phyloP scores from a whole-genome alignment of 1,140 invertebrate species.

The Drosophila lini region DNA sequence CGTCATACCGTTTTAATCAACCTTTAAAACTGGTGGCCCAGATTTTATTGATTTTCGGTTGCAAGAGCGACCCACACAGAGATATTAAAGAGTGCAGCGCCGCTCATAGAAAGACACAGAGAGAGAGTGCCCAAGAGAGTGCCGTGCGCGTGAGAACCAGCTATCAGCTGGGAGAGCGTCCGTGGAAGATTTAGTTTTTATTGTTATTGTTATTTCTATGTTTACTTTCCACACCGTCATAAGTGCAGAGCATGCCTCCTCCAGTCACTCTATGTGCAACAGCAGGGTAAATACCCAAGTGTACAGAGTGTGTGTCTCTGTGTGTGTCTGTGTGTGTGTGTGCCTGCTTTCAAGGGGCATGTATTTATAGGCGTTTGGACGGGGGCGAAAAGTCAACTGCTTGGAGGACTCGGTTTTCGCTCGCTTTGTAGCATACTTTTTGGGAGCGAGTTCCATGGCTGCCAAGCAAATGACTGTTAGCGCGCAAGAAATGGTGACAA shows the following conservation, averaged over 20 bases:
- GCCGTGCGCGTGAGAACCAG: conserved; percentile 22
- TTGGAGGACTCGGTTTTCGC: conserved; percentile 13
- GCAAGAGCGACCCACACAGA: conserved; percentile 42
- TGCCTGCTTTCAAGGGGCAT: conserved; percentile 5
- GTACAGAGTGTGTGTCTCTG: neutral
- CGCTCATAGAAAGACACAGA: conserved; percentile 8
- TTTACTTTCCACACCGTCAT: conserved; percentile 35
- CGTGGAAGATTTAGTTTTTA: conserved; percentile 8
- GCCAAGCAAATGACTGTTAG: neutral
- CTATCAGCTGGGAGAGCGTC: conserved; percentile 34
- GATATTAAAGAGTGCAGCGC: conserved; percentile 18
- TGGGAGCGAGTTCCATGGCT: conserved; percentile 1
- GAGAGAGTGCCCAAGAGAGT: conserved; percentile 14
- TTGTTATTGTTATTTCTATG: conserved; percentile 32
- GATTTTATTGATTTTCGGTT: conserved; percentile 75
- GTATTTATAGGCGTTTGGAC: conserved; percentile 13
- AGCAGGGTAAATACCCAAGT: conserved; percentile 13
- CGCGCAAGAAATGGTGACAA: neutral
- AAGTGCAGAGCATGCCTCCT: conserved; percentile 20
- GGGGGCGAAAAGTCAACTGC: conserved; percentile 11
- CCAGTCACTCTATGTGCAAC: conserved; percentile 24
- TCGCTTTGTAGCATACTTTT: conserved; percentile 16
- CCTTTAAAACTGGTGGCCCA: conserved; percentile 76
- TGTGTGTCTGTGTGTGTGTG: neutral
- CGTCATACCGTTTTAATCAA: conserved; percentile 70